These are phyloP conservation scores for Athrips mouffetella DNA, from an alignment of 2,888 invertebrate genomes.

Conservation along the genomic window DNA sequence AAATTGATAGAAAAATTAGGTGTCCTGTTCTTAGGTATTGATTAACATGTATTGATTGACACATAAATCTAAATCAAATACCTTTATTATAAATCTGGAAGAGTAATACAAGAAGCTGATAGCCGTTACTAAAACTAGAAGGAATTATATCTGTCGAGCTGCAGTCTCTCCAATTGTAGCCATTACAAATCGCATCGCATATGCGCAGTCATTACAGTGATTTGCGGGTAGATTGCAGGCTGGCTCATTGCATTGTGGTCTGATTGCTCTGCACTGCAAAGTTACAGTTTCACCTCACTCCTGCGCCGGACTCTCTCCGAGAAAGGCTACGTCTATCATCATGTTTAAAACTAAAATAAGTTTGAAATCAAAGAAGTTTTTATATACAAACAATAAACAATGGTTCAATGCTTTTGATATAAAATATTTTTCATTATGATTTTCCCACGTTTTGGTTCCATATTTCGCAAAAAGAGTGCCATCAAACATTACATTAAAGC, in stretches of 20 bases:
- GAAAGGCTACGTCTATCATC: constrained; percentile 24
- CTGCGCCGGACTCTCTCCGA: constrained; percentile 13
- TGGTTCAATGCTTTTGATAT: too few species aligned
- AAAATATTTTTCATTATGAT: too few species aligned
- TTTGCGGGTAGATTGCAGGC: constrained; percentile 23
- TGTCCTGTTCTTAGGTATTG: too few species aligned
- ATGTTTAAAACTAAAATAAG: too few species aligned
- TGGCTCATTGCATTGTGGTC: constrained; percentile 22
- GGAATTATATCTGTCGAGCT: not conserved
- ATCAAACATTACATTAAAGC: too few species aligned
- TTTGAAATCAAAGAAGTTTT: too few species aligned
- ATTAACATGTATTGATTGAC: too few species aligned
- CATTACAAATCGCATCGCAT: constrained; percentile 26
- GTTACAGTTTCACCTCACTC: constrained; percentile 26
- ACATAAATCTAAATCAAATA: too few species aligned
- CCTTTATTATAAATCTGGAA: not conserved
- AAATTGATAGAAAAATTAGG: too few species aligned
- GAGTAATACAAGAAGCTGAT: not conserved
- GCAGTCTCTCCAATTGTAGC: constrained; percentile 18
- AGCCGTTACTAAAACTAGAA: not conserved
- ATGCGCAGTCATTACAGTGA: constrained; percentile 23
- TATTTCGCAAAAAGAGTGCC: too few species aligned
- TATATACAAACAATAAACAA: too few species aligned
- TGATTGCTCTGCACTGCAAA: constrained; percentile 21
- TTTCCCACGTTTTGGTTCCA: not conserved